phyloP scores from a whole-genome alignment of 2,888 invertebrate genomes.

The Drosophila pseudotakahashii region DNA sequence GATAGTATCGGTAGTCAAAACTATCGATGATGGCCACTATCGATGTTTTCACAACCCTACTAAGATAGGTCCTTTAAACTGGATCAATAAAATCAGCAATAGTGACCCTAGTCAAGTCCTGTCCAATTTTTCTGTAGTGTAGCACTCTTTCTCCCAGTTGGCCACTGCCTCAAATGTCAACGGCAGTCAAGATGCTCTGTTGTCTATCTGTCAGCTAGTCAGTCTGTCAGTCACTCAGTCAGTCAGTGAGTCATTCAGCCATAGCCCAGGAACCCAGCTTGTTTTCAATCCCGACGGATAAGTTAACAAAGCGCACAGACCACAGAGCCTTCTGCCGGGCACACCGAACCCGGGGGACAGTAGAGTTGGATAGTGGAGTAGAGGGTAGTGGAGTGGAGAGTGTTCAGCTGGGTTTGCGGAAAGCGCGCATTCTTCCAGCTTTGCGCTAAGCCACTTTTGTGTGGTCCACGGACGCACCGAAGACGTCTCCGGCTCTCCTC shows the following conservation, averaged over 20 bases:
- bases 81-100: no score
- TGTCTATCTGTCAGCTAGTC: slow-evolving; percentile 27
- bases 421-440: slow-evolving; percentile 37
- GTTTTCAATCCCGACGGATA: slow-evolving; percentile 50
- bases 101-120: neutral
- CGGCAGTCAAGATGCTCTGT: slow-evolving; percentile 44
- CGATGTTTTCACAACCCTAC: no score
- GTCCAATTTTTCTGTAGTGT: slow-evolving; percentile 6
- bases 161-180: slow-evolving; percentile 46
- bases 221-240: slow-evolving; percentile 1
- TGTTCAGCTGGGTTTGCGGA: slow-evolving; percentile 18
- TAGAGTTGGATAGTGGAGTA: neutral
- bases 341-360: slow-evolving; percentile 9
- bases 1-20: no score
- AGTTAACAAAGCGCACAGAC: slow-evolving; percentile 49
- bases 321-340: slow-evolving; percentile 22
- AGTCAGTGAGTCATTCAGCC: slow-evolving; percentile 20
- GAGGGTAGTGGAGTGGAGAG: slow-evolving; percentile 8
- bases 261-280: slow-evolving; percentile 29
- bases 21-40: no score
- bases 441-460: slow-evolving; percentile 51
- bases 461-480: slow-evolving; percentile 31
- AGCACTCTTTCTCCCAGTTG: slow-evolving; percentile 13
- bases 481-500: slow-evolving; percentile 16
- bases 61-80: no score